Conservation (phyloP, 2,797 vertebrate genomes). For the Choloepus didactylus region DNA sequence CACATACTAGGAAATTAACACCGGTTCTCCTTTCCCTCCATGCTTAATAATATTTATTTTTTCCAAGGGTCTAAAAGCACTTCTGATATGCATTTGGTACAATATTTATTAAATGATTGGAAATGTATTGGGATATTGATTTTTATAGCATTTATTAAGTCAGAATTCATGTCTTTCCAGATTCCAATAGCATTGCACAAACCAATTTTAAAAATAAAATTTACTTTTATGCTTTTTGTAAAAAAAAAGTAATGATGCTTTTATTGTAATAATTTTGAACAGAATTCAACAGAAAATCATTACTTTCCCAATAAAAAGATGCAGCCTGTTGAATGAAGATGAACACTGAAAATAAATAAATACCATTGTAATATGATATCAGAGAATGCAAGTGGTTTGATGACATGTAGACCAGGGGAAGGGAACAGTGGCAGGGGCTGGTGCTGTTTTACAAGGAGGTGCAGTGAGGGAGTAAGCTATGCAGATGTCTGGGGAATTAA, state of each 20-base stretch:
- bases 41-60: not conserved
- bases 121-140: not conserved
- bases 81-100: not conserved
- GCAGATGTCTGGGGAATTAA: not conserved
- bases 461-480: not conserved
- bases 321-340: no score
- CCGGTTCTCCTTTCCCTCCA: no score
- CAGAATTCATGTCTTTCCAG: not conserved
- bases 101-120: not conserved
- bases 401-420: not conserved
- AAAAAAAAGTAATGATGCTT: not conserved
- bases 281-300: not conserved
- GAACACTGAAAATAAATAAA: not conserved
- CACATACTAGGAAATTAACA: not conserved
- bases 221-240: not conserved
- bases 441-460: not conserved
- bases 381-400: not conserved
- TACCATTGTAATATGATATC: not conserved
- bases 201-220: not conserved
- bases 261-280: not conserved
- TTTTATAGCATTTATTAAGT: not conserved
- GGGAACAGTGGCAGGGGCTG: not conserved
- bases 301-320: not conserved
- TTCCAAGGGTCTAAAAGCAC: not conserved
- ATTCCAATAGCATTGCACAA: not conserved